Conservation (phyloP, 2,888 invertebrate species). For the Dasypogon diadema region DNA sequence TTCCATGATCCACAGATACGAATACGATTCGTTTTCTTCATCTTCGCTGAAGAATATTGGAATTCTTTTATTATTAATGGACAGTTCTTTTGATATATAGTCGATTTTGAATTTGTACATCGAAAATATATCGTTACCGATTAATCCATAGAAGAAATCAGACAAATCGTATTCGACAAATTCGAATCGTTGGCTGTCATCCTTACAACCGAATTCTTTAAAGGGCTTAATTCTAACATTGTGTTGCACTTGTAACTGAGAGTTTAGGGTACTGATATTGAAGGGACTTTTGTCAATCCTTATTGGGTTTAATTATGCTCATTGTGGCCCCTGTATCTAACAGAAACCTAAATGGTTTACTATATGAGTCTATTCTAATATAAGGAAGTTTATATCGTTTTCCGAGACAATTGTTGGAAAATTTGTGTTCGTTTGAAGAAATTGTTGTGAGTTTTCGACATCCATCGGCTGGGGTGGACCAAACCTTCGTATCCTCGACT, state of each 20-base stretch:
- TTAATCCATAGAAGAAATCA: background rate
- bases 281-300: background rate
- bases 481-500: conserved; percentile 23
- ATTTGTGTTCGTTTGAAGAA: background rate
- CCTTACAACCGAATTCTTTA: background rate
- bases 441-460: background rate
- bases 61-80: background rate
- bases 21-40: conserved; percentile 15
- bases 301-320: conserved; percentile 12
- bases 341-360: background rate
- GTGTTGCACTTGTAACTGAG: conserved; percentile 10
- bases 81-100: background rate
- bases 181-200: background rate
- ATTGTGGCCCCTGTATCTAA: conserved; percentile 11
- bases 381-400: background rate
- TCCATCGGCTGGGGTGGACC: conserved; percentile 20
- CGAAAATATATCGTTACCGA: conserved; percentile 17
- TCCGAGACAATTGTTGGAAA: conserved; percentile 25
- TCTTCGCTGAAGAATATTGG: conserved; percentile 19
- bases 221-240: background rate
- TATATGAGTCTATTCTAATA: background rate
- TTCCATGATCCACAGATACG: background rate
- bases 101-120: conserved; percentile 15
- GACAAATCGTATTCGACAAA: conserved; percentile 2
- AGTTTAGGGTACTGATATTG: conserved; percentile 2